These are phyloP conservation scores for Galerucella calmariensis DNA, from an alignment of 2,888 invertebrate species.

Conservation along the genomic window DNA sequence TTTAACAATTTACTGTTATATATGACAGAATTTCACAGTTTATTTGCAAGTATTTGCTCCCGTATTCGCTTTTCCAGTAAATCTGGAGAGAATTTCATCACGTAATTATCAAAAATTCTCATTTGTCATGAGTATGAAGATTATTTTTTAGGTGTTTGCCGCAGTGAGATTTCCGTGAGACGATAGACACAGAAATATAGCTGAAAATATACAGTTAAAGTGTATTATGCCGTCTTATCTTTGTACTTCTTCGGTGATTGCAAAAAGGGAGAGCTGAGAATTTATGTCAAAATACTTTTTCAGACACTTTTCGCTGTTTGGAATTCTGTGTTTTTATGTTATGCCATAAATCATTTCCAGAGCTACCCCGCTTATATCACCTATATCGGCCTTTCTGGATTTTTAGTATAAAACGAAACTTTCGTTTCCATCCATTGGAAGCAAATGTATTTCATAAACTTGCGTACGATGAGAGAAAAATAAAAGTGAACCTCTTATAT, in stretches of 20 bases:
- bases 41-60: not conserved
- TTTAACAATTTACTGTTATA: too few relatives aligned
- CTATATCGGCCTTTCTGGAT: constrained; percentile 27
- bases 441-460: constrained; percentile 4
- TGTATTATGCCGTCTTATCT: constrained; percentile 35
- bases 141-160: constrained; percentile 23
- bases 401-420: constrained; percentile 22
- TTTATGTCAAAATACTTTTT: constrained; percentile 36
- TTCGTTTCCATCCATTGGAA: constrained; percentile 17
- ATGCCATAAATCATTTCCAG: constrained; percentile 32
- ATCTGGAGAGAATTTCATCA: not conserved
- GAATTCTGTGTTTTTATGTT: constrained; percentile 36
- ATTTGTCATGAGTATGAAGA: not conserved
- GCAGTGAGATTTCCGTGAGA: constrained; percentile 22
- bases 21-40: too few relatives aligned
- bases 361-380: constrained; percentile 27
- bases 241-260: constrained; percentile 36
- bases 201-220: constrained; percentile 32
- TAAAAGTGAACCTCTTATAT: not conserved
- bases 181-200: constrained; percentile 33
- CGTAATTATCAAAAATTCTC: not conserved
- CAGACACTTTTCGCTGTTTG: constrained; percentile 36
- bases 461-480: not conserved
- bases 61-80: not conserved
- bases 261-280: constrained; percentile 36